A percentile compares a stretch with the other conserved stretches of the same genome.
These are phyloP conservation scores for Thermophis baileyi DNA, from an alignment of 2,113 vertebrate species.

Conservation along the genomic window DNA sequence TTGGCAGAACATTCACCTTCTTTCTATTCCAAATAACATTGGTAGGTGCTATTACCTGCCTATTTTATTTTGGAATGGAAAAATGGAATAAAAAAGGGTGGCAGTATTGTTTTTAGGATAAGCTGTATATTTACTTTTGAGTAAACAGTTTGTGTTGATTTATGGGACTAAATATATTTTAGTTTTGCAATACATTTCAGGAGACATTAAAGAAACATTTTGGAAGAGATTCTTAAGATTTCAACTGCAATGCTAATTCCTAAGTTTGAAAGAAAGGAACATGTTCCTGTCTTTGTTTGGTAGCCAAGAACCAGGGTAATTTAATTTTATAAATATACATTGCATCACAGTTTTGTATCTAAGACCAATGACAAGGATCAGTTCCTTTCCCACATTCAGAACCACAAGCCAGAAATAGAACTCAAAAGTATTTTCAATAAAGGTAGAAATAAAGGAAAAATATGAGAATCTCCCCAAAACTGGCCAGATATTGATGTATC, in stretches of 20 bases:
- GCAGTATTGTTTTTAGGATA: too few species aligned
- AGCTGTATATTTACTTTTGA: background rate
- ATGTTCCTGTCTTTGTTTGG: background rate
- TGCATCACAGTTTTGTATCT: constrained; percentile 18
- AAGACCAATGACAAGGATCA: background rate
- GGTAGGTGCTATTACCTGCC: background rate
- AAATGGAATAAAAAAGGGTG: background rate
- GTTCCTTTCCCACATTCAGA: background rate
- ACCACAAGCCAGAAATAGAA: background rate
- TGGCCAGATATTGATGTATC: background rate
- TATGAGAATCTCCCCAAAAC: background rate
- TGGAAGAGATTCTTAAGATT: constrained; percentile 19
- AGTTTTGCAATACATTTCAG: background rate
- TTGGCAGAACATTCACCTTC: background rate
- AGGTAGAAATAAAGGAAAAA: background rate
- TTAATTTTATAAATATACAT: constrained; percentile 25
- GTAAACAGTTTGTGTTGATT: background rate
- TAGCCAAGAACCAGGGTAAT: constrained; percentile 2
- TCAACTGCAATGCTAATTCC: background rate
- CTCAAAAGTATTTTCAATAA: background rate
- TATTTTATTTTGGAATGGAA: background rate
- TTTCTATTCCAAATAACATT: background rate
- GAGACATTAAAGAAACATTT: background rate
- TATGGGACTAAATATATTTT: background rate
- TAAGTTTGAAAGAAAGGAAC: constrained; percentile 27